Percentiles rank a stretch among this genome's conserved stretches.
These are phyloP conservation scores for Mercenaria mercenaria DNA, from an alignment of 1,140 invertebrate species.

Conservation along the genomic window DNA sequence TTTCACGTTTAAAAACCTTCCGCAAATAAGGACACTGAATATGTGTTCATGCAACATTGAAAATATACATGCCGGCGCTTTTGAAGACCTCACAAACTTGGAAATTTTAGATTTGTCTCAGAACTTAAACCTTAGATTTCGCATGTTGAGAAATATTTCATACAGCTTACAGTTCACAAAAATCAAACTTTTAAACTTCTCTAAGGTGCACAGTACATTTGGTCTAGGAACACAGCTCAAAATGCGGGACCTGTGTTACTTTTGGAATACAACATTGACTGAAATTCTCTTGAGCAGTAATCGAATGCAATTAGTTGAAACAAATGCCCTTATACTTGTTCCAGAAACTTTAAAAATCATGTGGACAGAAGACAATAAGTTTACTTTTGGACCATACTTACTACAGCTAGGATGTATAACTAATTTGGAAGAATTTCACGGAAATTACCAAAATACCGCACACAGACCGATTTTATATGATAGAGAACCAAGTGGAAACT, in stretches of 20 bases:
- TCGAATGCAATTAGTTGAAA: background rate
- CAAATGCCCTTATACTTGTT: slow-evolving; percentile 30
- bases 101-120: slow-evolving; percentile 55
- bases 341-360: slow-evolving; percentile 40
- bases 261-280: slow-evolving; percentile 48
- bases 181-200: slow-evolving; percentile 33
- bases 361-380: slow-evolving; percentile 23
- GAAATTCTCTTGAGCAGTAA: slow-evolving; percentile 13
- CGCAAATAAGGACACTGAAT: slow-evolving; percentile 9
- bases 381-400: slow-evolving; percentile 34
- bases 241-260: background rate
- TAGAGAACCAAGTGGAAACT: background rate
- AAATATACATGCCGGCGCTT: slow-evolving; percentile 33
- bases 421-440: slow-evolving; percentile 13
- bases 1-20: background rate
- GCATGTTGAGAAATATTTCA: background rate
- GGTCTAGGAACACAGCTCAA: background rate
- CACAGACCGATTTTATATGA: background rate
- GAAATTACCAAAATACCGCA: background rate
- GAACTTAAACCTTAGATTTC: slow-evolving; percentile 45
- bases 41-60: slow-evolving; percentile 26
- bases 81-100: slow-evolving; percentile 8
- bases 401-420: background rate
- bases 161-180: slow-evolving; percentile 43
- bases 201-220: slow-evolving; percentile 10